Conservation (phyloP, 2,888 invertebrate genomes). For the Amaurobius ferox region DNA sequence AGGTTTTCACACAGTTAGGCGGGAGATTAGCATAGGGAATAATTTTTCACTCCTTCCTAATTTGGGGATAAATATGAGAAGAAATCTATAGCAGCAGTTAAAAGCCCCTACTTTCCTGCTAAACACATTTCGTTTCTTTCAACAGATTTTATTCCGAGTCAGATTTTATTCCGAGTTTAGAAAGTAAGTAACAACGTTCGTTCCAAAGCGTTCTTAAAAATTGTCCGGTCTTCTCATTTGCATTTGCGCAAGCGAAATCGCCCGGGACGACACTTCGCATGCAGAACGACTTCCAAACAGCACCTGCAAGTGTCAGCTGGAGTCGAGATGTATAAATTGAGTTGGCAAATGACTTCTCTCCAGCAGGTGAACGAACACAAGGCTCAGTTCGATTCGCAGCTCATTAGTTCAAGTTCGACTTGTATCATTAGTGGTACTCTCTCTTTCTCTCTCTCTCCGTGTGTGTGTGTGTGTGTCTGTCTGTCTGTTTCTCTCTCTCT, state of each 20-base stretch:
- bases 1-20: too few relatives aligned
- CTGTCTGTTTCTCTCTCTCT: too few relatives aligned
- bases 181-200: too few relatives aligned
- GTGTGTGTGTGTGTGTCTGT: too few relatives aligned
- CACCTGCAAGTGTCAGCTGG: conserved; percentile 4
- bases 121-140: too few relatives aligned
- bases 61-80: too few relatives aligned
- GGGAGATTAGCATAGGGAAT: too few relatives aligned
- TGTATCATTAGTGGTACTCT: not conserved
- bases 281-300: not conserved
- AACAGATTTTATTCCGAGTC: too few relatives aligned
- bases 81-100: too few relatives aligned
- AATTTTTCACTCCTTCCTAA: too few relatives aligned
- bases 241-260: not conserved
- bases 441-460: not conserved
- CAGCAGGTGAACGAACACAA: not conserved
- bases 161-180: too few relatives aligned
- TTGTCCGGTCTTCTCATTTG: not conserved
- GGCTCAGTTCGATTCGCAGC: not conserved
- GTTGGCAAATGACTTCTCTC: not conserved
- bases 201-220: conserved; percentile 1
- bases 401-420: not conserved
- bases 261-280: not conserved
- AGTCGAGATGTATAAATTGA: not conserved
- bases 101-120: too few relatives aligned